Evolutionary conservation across 2,888 invertebrate genomes (phyloP).

Genomic region (Ceramica pisi): DNA sequence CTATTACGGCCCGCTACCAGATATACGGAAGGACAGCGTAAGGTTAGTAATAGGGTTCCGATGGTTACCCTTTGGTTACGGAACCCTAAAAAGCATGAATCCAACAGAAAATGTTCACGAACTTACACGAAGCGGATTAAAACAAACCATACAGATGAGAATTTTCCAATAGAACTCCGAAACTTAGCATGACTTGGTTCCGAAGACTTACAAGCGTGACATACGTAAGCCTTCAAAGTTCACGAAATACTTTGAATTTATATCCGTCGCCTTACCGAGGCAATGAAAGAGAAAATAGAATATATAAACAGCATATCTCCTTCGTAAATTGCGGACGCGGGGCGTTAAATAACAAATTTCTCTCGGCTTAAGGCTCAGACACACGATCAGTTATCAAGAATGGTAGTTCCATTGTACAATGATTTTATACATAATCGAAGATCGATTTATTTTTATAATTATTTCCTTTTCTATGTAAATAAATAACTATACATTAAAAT

Average conservation of each 20-base stretch:
- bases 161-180: constrained; percentile 6
- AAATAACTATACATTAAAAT: too few species aligned
- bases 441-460: too few species aligned
- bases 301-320: constrained; percentile 56
- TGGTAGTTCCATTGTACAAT: not conserved
- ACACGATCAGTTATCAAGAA: constrained; percentile 28
- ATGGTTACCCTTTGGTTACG: too few species aligned
- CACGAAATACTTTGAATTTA: constrained; percentile 34
- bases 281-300: constrained; percentile 60
- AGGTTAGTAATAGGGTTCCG: too few species aligned
- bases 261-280: constrained; percentile 26
- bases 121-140: not conserved
- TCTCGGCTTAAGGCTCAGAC: constrained; percentile 44
- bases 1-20: too few species aligned
- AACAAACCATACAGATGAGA: not conserved
- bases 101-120: not conserved
- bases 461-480: too few species aligned
- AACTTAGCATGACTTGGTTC: not conserved
- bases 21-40: too few species aligned
- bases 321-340: constrained; percentile 54
- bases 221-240: constrained; percentile 23
- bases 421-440: too few species aligned
- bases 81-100: not conserved
- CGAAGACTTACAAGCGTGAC: constrained; percentile 12
- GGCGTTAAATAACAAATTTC: constrained; percentile 62